These are phyloP conservation scores for Zaprionus davidi DNA, from an alignment of 1,140 invertebrate species.

Conservation along the genomic window DNA sequence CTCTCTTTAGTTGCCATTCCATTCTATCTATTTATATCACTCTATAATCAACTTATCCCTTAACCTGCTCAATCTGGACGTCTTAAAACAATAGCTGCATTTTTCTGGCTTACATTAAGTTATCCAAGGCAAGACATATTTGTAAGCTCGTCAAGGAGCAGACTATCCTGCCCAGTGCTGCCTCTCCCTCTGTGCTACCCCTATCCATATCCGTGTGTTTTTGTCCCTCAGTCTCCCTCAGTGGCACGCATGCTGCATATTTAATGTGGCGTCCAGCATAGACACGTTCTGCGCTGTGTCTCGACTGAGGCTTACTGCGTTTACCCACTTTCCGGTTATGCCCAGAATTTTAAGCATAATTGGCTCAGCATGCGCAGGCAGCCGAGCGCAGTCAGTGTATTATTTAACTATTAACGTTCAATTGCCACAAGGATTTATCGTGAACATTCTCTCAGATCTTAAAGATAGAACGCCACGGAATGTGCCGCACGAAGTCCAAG, in stretches of 20 bases:
- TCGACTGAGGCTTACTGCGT: slow-evolving; percentile 30
- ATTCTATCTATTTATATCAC: neutral
- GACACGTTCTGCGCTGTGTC: slow-evolving; percentile 27
- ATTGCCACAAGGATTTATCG: slow-evolving; percentile 76
- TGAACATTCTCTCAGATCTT: slow-evolving; percentile 62
- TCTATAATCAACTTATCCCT: neutral
- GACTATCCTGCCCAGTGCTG: neutral
- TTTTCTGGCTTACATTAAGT: slow-evolving; percentile 3
- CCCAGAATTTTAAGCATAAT: slow-evolving; percentile 79
- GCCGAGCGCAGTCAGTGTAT: slow-evolving; percentile 53
- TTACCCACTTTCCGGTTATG: slow-evolving; percentile 54
- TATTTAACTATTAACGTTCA: slow-evolving; percentile 82
- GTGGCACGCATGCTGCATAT: slow-evolving; percentile 73
- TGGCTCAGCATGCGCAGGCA: slow-evolving; percentile 67
- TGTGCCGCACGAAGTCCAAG: slow-evolving; percentile 16
- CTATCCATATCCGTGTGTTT: slow-evolving; percentile 33
- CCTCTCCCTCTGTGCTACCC: neutral
- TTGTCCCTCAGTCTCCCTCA: slow-evolving; percentile 11
- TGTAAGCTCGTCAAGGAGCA: slow-evolving; percentile 20
- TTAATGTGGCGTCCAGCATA: slow-evolving; percentile 65
- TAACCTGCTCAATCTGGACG: slow-evolving; percentile 18
- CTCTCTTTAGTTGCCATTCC: neutral
- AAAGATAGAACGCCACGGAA: slow-evolving; percentile 40
- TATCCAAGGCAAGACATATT: slow-evolving; percentile 18
- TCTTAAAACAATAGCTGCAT: slow-evolving; percentile 10